A percentile compares a stretch with the other conserved stretches of the same genome.
Conservation (phyloP, 2,888 invertebrate genomes). For the Acronicta leporina region DNA sequence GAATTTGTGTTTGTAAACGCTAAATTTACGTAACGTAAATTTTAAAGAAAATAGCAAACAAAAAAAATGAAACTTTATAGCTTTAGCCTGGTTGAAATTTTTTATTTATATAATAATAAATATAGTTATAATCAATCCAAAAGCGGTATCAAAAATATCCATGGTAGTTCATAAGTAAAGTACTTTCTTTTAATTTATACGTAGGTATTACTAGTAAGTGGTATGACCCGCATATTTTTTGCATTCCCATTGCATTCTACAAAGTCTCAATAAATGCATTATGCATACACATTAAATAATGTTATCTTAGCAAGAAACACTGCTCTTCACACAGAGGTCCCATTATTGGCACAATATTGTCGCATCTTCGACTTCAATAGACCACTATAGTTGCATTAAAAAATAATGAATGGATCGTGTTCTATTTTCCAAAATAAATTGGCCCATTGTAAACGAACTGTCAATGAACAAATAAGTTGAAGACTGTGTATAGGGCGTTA, state of each 20-base stretch:
- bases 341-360: conserved; percentile 48
- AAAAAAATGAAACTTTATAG: too few relatives aligned
- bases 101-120: too few relatives aligned
- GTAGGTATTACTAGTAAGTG: not conserved
- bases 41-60: too few relatives aligned
- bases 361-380: conserved; percentile 49
- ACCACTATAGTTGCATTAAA: conserved; percentile 45
- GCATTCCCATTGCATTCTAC: conserved; percentile 22
- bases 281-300: conserved; percentile 25
- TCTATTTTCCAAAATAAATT: conserved; percentile 66
- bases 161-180: too few relatives aligned
- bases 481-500: conserved; percentile 75
- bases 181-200: too few relatives aligned
- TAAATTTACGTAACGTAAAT: too few relatives aligned
- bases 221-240: conserved; percentile 3
- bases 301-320: conserved; percentile 35
- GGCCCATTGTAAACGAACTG: conserved; percentile 63
- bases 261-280: conserved; percentile 44
- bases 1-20: too few relatives aligned
- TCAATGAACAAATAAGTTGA: conserved; percentile 77
- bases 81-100: too few relatives aligned
- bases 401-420: conserved; percentile 53
- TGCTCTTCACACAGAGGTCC: conserved; percentile 34
- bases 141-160: too few relatives aligned
- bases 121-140: too few relatives aligned